phyloP scores from a whole-genome alignment of 2,888 invertebrate genomes.

The Cepaea hortensis region DNA sequence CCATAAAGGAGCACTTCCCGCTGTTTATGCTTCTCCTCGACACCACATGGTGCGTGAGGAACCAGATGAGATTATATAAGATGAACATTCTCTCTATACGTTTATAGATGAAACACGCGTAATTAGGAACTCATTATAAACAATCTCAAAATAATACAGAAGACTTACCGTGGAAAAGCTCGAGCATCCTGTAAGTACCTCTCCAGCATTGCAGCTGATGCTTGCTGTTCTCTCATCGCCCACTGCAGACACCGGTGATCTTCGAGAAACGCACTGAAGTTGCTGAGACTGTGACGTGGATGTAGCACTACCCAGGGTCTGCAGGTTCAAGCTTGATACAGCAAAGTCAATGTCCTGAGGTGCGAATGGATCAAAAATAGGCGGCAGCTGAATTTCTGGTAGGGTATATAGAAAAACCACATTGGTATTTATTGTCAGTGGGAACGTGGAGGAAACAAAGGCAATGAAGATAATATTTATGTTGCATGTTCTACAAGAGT shows the following conservation, averaged over 20 bases:
- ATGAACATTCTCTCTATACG: too few relatives aligned
- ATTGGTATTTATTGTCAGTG: too few relatives aligned
- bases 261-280: slow-evolving; percentile 44
- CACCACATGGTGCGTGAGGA: too few relatives aligned
- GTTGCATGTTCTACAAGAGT: too few relatives aligned
- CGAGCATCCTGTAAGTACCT: slow-evolving; percentile 52
- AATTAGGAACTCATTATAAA: too few relatives aligned
- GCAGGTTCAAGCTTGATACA: slow-evolving; percentile 36
- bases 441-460: neutral
- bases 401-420: too few relatives aligned
- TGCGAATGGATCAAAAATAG: slow-evolving; percentile 21
- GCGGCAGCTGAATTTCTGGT: slow-evolving; percentile 40
- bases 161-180: slow-evolving; percentile 38
- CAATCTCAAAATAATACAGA: too few relatives aligned
- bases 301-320: slow-evolving; percentile 32
- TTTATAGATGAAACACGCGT: too few relatives aligned
- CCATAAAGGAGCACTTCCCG: too few relatives aligned
- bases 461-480: too few relatives aligned
- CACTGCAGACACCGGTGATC: slow-evolving; percentile 41
- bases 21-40: too few relatives aligned
- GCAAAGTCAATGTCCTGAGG: slow-evolving; percentile 28
- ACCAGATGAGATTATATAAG: too few relatives aligned
- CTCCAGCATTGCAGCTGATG: slow-evolving; percentile 42
- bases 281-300: slow-evolving; percentile 7
- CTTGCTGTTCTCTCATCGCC: slow-evolving; percentile 46